phyloP scores from a whole-genome alignment of 2,113 vertebrate genomes.

The Glaucidium brasilianum region DNA sequence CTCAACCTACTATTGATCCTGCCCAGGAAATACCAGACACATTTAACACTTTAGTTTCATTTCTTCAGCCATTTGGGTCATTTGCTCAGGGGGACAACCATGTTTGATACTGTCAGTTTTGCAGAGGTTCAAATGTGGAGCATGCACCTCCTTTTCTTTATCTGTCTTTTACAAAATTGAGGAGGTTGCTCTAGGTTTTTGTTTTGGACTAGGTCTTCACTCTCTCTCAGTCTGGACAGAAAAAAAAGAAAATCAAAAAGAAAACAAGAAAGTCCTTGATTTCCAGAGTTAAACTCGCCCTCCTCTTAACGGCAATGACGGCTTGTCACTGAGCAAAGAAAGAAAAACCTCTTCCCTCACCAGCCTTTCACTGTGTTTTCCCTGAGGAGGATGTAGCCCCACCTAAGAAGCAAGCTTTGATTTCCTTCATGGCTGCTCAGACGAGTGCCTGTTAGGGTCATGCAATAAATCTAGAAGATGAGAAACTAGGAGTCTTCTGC shows the following conservation, averaged over 20 bases:
- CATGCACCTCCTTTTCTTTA: background rate
- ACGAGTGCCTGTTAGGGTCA: background rate
- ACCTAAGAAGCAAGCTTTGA: background rate
- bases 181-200: background rate
- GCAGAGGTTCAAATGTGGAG: background rate
- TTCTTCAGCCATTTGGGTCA: conserved; percentile 3
- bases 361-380: background rate
- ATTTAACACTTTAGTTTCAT: background rate
- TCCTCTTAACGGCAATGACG: background rate
- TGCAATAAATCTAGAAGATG: background rate
- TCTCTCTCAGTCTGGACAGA: background rate
- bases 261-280: background rate
- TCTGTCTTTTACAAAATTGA: background rate
- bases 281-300: background rate
- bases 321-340: background rate
- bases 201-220: background rate
- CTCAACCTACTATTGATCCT: background rate
- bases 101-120: background rate
- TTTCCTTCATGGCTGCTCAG: background rate
- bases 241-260: background rate
- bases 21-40: conserved; percentile 39
- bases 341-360: background rate
- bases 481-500: background rate
- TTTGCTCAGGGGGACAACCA: background rate
- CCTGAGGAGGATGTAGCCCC: conserved; percentile 2